Percentiles rank a stretch among this genome's conserved stretches.
phyloP scores from a whole-genome alignment of 2,113 vertebrate genomes.

The Lycaon pictus region DNA sequence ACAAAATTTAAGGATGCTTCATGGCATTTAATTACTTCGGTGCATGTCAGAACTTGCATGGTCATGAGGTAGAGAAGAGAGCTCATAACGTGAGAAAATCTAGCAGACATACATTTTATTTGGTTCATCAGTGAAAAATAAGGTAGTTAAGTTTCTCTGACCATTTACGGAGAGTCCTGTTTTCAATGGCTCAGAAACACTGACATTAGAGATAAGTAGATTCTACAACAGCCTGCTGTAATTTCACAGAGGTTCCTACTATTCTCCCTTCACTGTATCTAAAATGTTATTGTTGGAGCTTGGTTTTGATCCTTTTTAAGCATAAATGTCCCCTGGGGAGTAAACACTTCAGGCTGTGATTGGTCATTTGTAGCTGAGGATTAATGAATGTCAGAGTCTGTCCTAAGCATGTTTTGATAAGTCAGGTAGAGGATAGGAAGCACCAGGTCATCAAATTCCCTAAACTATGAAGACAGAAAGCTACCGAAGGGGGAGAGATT shows the following conservation, averaged over 20 bases:
- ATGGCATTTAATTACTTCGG: conserved; percentile 68
- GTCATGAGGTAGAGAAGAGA: conserved; percentile 42
- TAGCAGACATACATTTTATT: conserved; percentile 25
- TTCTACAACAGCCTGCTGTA: conserved; percentile 14
- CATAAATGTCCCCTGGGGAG: neutral
- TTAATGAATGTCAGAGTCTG: conserved; percentile 34
- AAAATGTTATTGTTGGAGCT: neutral
- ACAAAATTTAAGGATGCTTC: conserved; percentile 68
- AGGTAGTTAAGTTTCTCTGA: neutral
- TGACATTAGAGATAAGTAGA: conserved; percentile 33
- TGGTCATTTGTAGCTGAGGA: neutral
- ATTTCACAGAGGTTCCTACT: neutral
- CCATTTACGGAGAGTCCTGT: neutral
- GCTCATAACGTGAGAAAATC: neutral
- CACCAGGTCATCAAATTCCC: neutral
- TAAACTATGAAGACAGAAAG: neutral
- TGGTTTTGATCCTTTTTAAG: neutral
- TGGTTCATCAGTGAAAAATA: conserved; percentile 35
- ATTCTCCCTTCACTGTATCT: neutral
- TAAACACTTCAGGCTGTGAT: conserved; percentile 23
- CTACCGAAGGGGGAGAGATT: neutral
- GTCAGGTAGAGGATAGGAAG: neutral
- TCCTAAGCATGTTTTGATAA: neutral
- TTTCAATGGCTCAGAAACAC: conserved; percentile 52
- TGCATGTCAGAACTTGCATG: conserved; percentile 73